phyloP scores from a whole-genome alignment of 2,888 invertebrate genomes.

The Charanyca ferruginea region DNA sequence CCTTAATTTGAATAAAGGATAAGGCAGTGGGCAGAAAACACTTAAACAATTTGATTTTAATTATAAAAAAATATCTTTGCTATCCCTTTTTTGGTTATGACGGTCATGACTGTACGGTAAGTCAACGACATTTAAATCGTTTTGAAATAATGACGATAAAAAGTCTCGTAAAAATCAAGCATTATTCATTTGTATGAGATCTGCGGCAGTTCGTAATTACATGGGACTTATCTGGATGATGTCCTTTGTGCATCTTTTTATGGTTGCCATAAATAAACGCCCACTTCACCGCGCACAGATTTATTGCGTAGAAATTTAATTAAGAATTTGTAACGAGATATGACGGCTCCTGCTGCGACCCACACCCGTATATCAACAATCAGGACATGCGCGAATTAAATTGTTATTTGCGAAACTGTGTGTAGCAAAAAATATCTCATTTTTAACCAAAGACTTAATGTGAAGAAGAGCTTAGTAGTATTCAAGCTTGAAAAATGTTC shows the following conservation, averaged over 20 bases:
- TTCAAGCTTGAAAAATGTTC: conserved; percentile 18
- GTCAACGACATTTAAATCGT: conserved; percentile 54
- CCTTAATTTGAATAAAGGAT: conserved; percentile 54
- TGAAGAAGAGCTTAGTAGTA: conserved; percentile 30
- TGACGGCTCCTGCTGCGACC: conserved; percentile 60
- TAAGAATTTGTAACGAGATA: conserved; percentile 72
- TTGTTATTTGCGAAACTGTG: conserved; percentile 27
- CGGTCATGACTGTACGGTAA: conserved; percentile 36
- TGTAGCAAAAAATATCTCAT: conserved; percentile 6
- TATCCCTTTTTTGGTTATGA: conserved; percentile 45
- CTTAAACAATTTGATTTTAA: conserved; percentile 49
- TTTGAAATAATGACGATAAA: conserved; percentile 53
- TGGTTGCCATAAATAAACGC: conserved; percentile 82
- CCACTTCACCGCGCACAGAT: conserved; percentile 73
- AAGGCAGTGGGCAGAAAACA: conserved; percentile 54
- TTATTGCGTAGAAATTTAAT: conserved; percentile 82
- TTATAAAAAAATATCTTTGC: conserved; percentile 43
- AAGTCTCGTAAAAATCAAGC: conserved; percentile 31
- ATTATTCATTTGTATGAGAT: conserved; percentile 58
- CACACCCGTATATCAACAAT: conserved; percentile 52
- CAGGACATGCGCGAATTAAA: conserved; percentile 25
- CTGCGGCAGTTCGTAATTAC: conserved; percentile 70
- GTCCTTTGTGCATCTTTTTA: conserved; percentile 83
- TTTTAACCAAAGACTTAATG: conserved; percentile 6
- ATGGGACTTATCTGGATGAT: conserved; percentile 71